Evolutionary conservation across 2,797 vertebrate species (phyloP).

Genomic region (Avahi laniger): DNA sequence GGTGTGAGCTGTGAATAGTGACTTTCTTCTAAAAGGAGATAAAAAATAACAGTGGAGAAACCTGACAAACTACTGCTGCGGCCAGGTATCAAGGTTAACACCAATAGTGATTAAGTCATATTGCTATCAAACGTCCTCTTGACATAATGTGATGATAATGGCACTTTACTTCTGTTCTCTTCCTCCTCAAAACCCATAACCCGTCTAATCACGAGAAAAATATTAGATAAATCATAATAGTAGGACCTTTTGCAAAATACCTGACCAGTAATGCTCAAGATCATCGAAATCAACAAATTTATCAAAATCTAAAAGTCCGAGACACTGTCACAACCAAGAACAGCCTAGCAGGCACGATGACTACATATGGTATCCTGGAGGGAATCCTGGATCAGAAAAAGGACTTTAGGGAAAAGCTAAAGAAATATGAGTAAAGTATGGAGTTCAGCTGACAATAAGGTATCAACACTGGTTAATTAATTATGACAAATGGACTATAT

Average conservation of each 20-base stretch:
- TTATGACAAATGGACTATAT: not conserved
- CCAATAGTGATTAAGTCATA: not conserved
- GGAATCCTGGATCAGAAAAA: not conserved
- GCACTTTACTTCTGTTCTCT: not conserved
- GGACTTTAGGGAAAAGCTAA: not conserved
- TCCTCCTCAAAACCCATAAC: not conserved
- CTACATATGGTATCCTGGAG: not conserved
- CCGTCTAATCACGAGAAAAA: not conserved
- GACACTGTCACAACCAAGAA: not conserved
- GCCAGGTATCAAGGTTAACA: not conserved
- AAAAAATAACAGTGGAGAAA: not conserved
- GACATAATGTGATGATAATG: not conserved
- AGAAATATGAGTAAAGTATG: not conserved
- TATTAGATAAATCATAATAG: not conserved
- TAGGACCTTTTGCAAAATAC: not conserved
- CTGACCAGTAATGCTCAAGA: not conserved
- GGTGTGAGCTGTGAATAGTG: not conserved
- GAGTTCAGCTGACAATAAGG: not conserved
- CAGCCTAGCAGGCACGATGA: not conserved
- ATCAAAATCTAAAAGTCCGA: not conserved
- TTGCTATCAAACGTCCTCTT: not conserved
- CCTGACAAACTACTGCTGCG: not conserved
- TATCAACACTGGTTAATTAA: not conserved
- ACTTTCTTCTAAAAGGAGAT: not conserved
- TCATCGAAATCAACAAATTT: not conserved